These are phyloP conservation scores for Pseudocheirus occidentalis DNA, from an alignment of 2,797 vertebrate genomes.

Conservation along the genomic window DNA sequence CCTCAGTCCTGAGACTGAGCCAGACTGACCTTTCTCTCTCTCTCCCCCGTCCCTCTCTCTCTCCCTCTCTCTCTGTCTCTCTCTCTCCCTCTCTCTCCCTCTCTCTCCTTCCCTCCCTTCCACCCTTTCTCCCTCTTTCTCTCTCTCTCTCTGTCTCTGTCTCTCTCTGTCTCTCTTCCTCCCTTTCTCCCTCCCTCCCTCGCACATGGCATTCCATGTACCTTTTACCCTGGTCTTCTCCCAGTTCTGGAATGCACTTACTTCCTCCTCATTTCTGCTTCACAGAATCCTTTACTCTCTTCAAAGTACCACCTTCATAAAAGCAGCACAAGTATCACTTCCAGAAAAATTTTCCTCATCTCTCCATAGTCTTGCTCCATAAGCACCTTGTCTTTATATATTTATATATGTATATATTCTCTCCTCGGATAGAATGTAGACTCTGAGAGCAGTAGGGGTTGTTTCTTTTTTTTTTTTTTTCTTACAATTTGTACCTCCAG, in stretches of 20 bases:
- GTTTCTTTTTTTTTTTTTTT: background rate
- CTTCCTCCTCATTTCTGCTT: background rate
- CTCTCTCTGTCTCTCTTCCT: too few species aligned
- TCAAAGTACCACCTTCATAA: background rate
- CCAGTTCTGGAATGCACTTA: background rate
- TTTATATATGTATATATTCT: background rate
- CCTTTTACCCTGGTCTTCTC: background rate
- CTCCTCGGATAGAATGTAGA: background rate
- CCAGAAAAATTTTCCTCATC: background rate
- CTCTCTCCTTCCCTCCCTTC: background rate
- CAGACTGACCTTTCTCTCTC: background rate
- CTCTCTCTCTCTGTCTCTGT: background rate
- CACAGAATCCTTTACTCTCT: background rate
- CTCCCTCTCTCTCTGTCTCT: background rate
- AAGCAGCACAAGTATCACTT: background rate
- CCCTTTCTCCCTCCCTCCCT: background rate
- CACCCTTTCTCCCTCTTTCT: too few species aligned
- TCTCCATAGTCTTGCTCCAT: background rate
- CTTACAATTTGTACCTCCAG: background rate
- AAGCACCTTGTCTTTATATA: background rate
- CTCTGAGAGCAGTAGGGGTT: background rate
- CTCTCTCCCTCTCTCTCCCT: too few species aligned
- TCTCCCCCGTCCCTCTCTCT: too few species aligned
- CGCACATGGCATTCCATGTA: background rate
- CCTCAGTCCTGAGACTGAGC: background rate